phyloP scores from a whole-genome alignment of 2,888 invertebrate species.

The Hemaris fuciformis region DNA sequence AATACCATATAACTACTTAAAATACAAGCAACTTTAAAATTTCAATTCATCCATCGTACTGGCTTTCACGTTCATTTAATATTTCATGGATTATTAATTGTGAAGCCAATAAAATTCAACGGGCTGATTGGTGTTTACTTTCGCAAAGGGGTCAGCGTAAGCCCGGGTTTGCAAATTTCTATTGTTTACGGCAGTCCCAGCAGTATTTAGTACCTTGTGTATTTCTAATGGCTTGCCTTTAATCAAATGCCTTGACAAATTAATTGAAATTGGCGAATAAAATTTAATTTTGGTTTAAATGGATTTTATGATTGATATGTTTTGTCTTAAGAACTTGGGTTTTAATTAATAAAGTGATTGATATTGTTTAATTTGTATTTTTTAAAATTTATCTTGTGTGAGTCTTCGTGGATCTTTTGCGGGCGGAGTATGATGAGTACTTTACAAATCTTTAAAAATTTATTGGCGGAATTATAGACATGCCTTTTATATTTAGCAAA shows the following conservation, averaged over 20 bases:
- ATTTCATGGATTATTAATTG: neutral
- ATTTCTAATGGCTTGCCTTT: slow-evolving; percentile 5
- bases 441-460: no score
- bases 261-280: neutral
- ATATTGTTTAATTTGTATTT: neutral
- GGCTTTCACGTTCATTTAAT: slow-evolving; percentile 13
- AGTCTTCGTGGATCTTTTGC: no score
- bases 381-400: no score
- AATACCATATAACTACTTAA: no score
- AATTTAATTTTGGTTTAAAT: neutral
- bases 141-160: neutral
- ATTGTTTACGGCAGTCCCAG: neutral
- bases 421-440: no score
- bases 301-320: neutral
- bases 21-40: no score
- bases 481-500: no score
- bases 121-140: slow-evolving; percentile 8
- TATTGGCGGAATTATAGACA: no score
- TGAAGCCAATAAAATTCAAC: slow-evolving; percentile 15
- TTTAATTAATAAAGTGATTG: neutral
- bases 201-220: neutral
- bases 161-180: neutral
- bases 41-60: neutral
- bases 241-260: slow-evolving; percentile 17
- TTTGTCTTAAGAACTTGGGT: neutral